Conservation (phyloP, 2,888 invertebrate species). For the Yponomeuta evonymella region DNA sequence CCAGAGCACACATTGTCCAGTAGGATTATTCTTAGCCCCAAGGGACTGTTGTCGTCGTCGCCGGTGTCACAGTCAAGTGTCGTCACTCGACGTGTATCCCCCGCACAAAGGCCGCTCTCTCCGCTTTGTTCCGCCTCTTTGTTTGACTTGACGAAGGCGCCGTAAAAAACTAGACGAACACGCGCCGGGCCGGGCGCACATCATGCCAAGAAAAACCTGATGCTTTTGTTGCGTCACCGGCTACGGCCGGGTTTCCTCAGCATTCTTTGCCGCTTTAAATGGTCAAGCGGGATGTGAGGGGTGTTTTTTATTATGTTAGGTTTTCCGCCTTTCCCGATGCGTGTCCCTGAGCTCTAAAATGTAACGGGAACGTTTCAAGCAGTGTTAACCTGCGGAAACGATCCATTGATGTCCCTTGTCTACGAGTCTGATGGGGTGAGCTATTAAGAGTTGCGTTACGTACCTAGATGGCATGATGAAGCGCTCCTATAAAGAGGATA, state of each 20-base stretch:
- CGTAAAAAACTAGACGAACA: slow-evolving; percentile 48
- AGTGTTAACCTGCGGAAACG: slow-evolving; percentile 59
- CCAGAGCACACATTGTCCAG: slow-evolving; percentile 5
- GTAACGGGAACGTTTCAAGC: slow-evolving; percentile 39
- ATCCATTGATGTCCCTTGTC: slow-evolving; percentile 55
- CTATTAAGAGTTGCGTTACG: slow-evolving; percentile 44
- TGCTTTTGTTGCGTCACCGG: slow-evolving; percentile 35
- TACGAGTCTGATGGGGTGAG: slow-evolving; percentile 45
- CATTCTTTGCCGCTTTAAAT: not conserved
- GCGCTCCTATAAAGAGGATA: slow-evolving; percentile 44
- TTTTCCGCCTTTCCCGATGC: slow-evolving; percentile 26
- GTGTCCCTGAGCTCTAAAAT: not conserved
- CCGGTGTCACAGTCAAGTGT: slow-evolving; percentile 59
- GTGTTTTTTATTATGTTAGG: not conserved
- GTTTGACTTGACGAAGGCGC: slow-evolving; percentile 60
- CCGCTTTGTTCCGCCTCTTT: slow-evolving; percentile 71
- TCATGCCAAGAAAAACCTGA: slow-evolving; percentile 30
- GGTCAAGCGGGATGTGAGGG: not conserved
- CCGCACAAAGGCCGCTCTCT: slow-evolving; percentile 64
- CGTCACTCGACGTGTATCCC: slow-evolving; percentile 35
- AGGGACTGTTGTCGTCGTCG: not conserved
- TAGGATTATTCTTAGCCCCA: not conserved
- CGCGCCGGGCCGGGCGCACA: slow-evolving; percentile 28
- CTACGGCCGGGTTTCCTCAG: not conserved
- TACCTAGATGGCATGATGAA: slow-evolving; percentile 55